Base-by-base conservation (phyloP, 2,797 vertebrate species). In the Pseudotriccus pelzelni region DNA sequence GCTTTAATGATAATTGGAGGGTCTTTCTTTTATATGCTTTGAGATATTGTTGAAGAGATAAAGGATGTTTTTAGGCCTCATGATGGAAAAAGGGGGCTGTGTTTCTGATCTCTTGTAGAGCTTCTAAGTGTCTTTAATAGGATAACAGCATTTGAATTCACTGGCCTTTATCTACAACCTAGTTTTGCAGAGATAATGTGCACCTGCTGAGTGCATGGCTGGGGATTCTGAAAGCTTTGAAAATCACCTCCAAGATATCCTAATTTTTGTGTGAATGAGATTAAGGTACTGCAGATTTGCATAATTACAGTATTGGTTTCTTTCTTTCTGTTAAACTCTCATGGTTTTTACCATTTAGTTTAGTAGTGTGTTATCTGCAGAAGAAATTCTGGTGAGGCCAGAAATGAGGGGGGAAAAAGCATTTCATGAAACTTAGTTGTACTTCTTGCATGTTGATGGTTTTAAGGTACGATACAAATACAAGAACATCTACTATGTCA, bases 51-150 rank as follows among this genome's bases (percentile, higher is more conserved):
- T 70, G 39, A 73, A 37, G 34, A 75, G 36, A 76, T 46, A 73
- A 81, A 63, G 34, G 25, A 30, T 84, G 64, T 67, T 91, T 49
- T 87, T 79, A 68, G 62, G 24, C 52, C 49, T 80, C 34, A 32
- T 69, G 25, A 20, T 32, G 14, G 50, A 55, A 82, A 73, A 88
- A 55, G 15, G 14, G 12, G 22, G 10, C 76, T 83, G n/a, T 83
- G 34, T 67, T 93, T 93, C 36, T 88, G n/a, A 9, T 86, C 52
- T 90, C 80, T 75, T 36, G 36, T 70, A 63, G 49, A 60, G 32
- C 67, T 87, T 95, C 18, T 70, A 14, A 84, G 16, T 84, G 27
- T 70, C 41, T 90, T 92, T 87, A 77, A 14, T 83, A 64, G 36
- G 22, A 36, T 70, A 82, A 52, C 11, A 37, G 32, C 0, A 2